Conservation (phyloP, 1,140 invertebrate genomes). For the Heliconius congener region DNA sequence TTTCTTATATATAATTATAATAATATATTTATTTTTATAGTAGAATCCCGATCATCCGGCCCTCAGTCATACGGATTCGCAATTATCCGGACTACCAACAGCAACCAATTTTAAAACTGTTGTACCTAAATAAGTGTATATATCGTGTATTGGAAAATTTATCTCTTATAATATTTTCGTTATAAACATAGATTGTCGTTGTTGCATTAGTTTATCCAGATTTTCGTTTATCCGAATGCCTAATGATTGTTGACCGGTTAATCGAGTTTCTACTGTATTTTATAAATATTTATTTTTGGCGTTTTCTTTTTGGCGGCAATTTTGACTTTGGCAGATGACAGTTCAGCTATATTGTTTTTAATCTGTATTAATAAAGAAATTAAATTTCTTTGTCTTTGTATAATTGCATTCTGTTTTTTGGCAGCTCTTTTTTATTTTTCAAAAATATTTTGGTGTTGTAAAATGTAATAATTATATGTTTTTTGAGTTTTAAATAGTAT, state of each 20-base stretch:
- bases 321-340: slow-evolving; percentile 28
- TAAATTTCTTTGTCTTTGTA: slow-evolving; percentile 2
- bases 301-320: slow-evolving; percentile 29
- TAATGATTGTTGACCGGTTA: too few relatives aligned
- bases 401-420: not conserved
- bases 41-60: too few relatives aligned
- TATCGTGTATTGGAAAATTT: too few relatives aligned
- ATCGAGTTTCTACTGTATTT: slow-evolving; percentile 5
- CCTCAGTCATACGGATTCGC: too few relatives aligned
- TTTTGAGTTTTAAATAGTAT: not conserved
- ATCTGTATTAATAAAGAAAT: not conserved
- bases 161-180: too few relatives aligned
- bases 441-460: not conserved
- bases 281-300: slow-evolving; percentile 34
- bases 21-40: too few relatives aligned
- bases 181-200: too few relatives aligned
- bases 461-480: not conserved
- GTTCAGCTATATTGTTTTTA: slow-evolving; percentile 1
- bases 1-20: slow-evolving; percentile 16
- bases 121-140: too few relatives aligned
- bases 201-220: too few relatives aligned
- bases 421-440: slow-evolving; percentile 1
- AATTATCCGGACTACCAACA: too few relatives aligned
- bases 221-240: too few relatives aligned
- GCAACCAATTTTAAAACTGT: too few relatives aligned